phyloP scores from a whole-genome alignment of 2,888 invertebrate genomes.

The Iselma pallidipennis region DNA sequence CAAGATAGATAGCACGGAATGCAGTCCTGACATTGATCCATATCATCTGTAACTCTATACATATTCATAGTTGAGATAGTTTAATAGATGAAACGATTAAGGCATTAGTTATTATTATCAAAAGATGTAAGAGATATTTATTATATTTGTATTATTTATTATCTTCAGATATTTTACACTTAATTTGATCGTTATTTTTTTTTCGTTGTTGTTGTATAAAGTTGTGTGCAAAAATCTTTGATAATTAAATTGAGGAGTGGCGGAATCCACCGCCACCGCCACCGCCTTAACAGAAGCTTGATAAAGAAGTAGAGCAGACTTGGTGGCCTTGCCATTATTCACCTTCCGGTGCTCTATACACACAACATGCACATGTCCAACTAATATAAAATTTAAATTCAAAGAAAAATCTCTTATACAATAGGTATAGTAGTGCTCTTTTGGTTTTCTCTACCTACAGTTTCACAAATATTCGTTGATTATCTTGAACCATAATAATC shows the following conservation, averaged over 20 bases:
- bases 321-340: conserved; percentile 26
- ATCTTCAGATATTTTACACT: neutral
- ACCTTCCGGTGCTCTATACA: conserved; percentile 17
- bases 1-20: neutral
- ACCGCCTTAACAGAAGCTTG: conserved; percentile 5
- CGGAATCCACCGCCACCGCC: conserved; percentile 20
- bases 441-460: neutral
- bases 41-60: neutral
- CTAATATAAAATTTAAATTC: conserved; percentile 5
- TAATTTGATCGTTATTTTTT: too few species aligned
- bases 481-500: neutral
- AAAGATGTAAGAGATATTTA: too few species aligned
- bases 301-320: conserved; percentile 25
- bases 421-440: too few species aligned
- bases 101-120: too few species aligned
- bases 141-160: conserved; percentile 5
- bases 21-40: neutral
- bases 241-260: conserved; percentile 16
- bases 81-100: too few species aligned
- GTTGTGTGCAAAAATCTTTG: conserved; percentile 8
- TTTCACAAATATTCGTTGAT: neutral
- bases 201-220: too few species aligned
- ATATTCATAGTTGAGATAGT: neutral
- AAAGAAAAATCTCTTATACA: too few species aligned
- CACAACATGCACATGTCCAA: conserved; percentile 4